phyloP scores from a whole-genome alignment of 2,113 vertebrate genomes.

The Dipodomys ordii region DNA sequence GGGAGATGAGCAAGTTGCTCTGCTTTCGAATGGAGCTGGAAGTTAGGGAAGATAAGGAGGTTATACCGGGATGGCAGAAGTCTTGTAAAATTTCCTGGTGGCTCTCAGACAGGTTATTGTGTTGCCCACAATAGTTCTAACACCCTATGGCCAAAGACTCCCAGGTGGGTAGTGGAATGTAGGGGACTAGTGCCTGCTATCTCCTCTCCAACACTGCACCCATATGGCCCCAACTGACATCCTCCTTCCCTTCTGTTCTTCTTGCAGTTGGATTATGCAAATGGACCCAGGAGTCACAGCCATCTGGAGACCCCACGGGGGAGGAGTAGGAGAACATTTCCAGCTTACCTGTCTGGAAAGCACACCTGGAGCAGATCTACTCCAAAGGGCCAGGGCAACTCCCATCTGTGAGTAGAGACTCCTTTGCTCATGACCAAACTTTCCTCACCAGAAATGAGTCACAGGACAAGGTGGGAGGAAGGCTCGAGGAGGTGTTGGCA shows the following conservation, averaged over 20 bases:
- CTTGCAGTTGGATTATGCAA: slow-evolving; percentile 17
- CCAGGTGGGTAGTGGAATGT: background rate
- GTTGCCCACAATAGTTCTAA: background rate
- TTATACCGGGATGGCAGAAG: background rate
- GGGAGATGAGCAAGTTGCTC: background rate
- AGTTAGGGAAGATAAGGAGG: too few species aligned
- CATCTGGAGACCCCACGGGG: background rate
- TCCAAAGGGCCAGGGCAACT: slow-evolving; percentile 65
- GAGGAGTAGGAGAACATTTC: background rate
- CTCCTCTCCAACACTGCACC: background rate
- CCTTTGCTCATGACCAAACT: slow-evolving; percentile 79
- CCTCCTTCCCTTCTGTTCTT: slow-evolving; percentile 14
- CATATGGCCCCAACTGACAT: background rate
- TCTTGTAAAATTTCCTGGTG: background rate
- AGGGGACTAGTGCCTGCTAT: background rate
- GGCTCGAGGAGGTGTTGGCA: slow-evolving; percentile 30
- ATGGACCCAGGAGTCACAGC: background rate
- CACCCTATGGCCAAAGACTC: background rate
- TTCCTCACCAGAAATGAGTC: slow-evolving; percentile 76
- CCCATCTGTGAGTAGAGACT: slow-evolving; percentile 80
- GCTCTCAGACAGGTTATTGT: background rate
- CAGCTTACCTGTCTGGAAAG: slow-evolving; percentile 46
- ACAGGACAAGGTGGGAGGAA: slow-evolving; percentile 22
- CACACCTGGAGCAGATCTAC: slow-evolving; percentile 61
- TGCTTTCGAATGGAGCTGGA: background rate